Evolutionary conservation across 2,113 vertebrate genomes (phyloP).

Genomic region (Isurus oxyrinchus): DNA sequence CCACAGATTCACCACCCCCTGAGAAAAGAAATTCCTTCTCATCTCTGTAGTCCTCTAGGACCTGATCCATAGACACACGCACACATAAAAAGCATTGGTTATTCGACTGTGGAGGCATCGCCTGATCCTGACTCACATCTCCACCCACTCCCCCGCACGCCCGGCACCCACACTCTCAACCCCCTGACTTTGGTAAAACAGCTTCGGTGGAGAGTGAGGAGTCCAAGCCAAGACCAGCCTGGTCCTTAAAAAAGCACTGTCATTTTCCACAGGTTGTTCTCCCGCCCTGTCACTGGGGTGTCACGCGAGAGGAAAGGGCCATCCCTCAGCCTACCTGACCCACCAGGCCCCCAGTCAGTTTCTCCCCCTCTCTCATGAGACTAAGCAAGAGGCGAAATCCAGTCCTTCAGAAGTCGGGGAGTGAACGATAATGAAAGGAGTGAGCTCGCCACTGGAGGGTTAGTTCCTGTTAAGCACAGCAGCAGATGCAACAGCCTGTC

Average conservation of each 20-base stretch:
- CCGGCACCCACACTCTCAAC: neutral
- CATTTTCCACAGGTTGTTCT: neutral
- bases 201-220: neutral
- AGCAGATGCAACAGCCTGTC: neutral
- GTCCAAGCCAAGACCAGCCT: neutral
- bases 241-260: no score
- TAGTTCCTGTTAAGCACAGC: neutral
- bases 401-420: neutral
- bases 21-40: no score
- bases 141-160: neutral
- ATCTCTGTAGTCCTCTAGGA: neutral
- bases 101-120: neutral
- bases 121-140: neutral
- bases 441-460: neutral
- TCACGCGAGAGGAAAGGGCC: no score
- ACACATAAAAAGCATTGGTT: neutral
- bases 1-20: no score
- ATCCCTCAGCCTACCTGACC: neutral
- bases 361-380: neutral
- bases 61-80: neutral
- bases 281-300: neutral
- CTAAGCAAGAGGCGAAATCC: no score
- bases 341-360: neutral
- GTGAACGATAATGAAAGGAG: neutral
- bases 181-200: neutral